Conservation (phyloP, 35 echinoderm and acorn worm genomes). For the Strongylocentrotus purpuratus region DNA sequence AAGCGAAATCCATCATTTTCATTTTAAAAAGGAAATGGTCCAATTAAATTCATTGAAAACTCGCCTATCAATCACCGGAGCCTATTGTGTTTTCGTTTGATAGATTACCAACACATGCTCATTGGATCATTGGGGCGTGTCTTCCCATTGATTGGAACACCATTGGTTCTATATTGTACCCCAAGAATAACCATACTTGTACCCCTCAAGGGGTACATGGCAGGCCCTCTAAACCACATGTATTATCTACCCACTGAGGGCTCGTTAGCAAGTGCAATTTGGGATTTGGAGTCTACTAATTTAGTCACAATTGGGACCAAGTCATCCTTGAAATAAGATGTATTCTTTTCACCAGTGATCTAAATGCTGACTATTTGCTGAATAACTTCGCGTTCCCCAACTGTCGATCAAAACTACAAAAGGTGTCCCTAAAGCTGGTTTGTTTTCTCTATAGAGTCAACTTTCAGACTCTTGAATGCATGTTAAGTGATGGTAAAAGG, state of each 20-base stretch:
- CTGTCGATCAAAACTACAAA: neutral
- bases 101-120: neutral
- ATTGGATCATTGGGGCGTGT: neutral
- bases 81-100: neutral
- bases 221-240: neutral
- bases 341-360: constrained; percentile 5
- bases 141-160: neutral
- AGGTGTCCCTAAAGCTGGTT: too few species aligned
- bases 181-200: neutral
- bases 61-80: neutral
- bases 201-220: neutral
- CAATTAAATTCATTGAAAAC: neutral
- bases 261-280: constrained; percentile 3
- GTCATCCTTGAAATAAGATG: constrained; percentile 4
- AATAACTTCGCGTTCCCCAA: neutral
- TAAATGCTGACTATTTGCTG: neutral
- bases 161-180: neutral
- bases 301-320: neutral
- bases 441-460: neutral
- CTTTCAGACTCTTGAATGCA: neutral
- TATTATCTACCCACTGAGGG: neutral
- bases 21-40: constrained; percentile 1
- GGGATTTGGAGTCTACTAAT: neutral
- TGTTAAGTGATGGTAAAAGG: neutral
- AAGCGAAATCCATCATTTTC: neutral